Evolutionary conservation across 35 echinoderm and acorn worm genomes (phyloP), one percentile per base, ranked within the genome.

Genomic region (Acanthaster planci): DNA sequence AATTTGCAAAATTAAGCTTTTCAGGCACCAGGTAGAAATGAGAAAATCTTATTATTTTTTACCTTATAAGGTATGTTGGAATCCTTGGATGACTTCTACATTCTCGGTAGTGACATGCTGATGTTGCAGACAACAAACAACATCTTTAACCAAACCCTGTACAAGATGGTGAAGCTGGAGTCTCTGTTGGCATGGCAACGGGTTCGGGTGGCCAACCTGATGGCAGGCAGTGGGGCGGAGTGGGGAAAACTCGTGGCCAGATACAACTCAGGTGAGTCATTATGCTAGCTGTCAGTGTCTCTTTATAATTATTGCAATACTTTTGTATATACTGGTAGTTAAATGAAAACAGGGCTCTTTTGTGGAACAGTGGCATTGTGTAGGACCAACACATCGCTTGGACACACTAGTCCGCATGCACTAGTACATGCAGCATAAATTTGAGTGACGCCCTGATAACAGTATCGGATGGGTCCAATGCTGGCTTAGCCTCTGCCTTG

Each of bases 61-160:
- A 6, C 55, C 21, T 39, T 64, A 37, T 26, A 54, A 97, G 95
- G 95, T 36, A 93, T 86, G 40, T 54, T 97, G 76, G 88, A 93
- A 86, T 97, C 95, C 12, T 44, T 91, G 30, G 95, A 97, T 91
- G 95, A 97, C 54, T 97, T 93, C 32, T 97, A 97, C 81, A 79
- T 93, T 19, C 78, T 97, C 68, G 81, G 82, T 40, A 93, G 64
- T 40, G 88, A 88, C 4, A 85, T 97, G 38, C 79, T 85, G 14
- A 97, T 93, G 95, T 40, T 97, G 10, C 95, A 97, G 38, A 97
- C 95, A 8, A 93, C 95, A 14, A 93, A 93, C 51, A 93, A 93
- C 40, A 52, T 97, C 37, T 97, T 91, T 77, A 97, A 97, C 67
- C 67, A 78, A 17, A 85, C 72, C 16, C 82, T 97, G 23, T 97